phyloP scores from a whole-genome alignment of 2,797 vertebrate species.

The Salarias fasciatus region DNA sequence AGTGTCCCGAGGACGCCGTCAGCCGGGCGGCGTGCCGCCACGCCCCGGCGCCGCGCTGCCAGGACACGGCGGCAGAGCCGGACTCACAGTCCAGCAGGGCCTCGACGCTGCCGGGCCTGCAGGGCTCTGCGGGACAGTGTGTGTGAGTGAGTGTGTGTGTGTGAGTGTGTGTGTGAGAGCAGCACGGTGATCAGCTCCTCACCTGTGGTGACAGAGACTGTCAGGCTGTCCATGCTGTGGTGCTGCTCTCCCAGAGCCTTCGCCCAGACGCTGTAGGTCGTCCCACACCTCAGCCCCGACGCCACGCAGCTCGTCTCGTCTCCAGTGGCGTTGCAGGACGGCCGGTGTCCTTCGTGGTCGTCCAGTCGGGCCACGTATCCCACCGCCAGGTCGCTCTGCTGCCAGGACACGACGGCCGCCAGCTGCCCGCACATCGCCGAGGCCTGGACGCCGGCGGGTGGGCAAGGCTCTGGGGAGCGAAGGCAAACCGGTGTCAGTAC shows the following conservation, averaged over 20 bases:
- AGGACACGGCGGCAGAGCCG: constrained; percentile 55
- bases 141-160: too few species aligned
- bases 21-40: constrained; percentile 56
- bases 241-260: constrained; percentile 61
- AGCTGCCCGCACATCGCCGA: constrained; percentile 54
- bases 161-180: too few species aligned
- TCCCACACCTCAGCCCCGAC: constrained; percentile 63
- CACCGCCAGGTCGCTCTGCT: constrained; percentile 65
- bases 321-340: constrained; percentile 47
- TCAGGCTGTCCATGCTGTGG: constrained; percentile 64
- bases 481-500: neutral
- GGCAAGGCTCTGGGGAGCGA: constrained; percentile 74
- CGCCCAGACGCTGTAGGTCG: constrained; percentile 62
- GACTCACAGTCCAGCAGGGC: constrained; percentile 65
- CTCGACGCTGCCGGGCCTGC: constrained; percentile 52
- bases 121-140: constrained; percentile 72
- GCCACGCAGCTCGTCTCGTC: constrained; percentile 49
- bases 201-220: constrained; percentile 53
- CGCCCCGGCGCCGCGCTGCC: constrained; percentile 67
- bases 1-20: constrained; percentile 42
- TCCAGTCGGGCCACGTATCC: constrained; percentile 68
- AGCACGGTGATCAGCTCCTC: too few species aligned
- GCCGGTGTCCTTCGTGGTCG: constrained; percentile 25
- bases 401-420: constrained; percentile 70
- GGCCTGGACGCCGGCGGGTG: constrained; percentile 70